Evolutionary conservation across 2,113 vertebrate species (phyloP), one percentile per base, ranked within the genome.

Genomic region (Dromaius novaehollandiae): DNA sequence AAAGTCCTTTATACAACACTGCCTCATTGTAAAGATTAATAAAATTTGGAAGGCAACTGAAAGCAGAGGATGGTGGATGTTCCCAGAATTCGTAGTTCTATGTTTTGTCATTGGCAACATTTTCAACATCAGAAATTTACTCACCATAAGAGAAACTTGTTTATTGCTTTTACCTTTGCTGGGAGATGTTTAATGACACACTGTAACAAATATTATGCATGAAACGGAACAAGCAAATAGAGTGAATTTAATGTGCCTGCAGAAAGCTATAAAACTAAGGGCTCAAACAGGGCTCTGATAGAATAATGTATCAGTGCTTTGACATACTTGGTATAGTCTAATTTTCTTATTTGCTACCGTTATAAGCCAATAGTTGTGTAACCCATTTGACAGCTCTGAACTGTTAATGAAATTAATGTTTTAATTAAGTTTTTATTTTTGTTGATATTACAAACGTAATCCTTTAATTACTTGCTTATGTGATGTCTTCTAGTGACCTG

Each of bases 31-130:
- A 92, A 84, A 77, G 42, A 46, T 32, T 0, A 95, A 36, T 64
- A 76, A 75, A 79, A 79, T 20, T 32, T 77, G 30, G 25, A 87
- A 65, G 40, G 36, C 9, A 14, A 16, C 6, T 75, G 48, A 74
- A 90, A 77, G 9, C 5, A 13, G 50, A 46, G n/a, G 55, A 8
- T 1, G 0, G 19, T 71, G 15, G 21, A 40, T 2, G 1, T 61
- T 86, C 36, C 25, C 17, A 64, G 25, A n/a, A 30, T 18, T 70
- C 9, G 1, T 1, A 70, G 13, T 12, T 11, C 8, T 91, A 16
- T 87, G 16, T 50, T 84, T 74, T 82, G 32, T 30, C 46, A 2
- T 20, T 93, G 60, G 20, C 21, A 56, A 56, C 55, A 30, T 86
- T 81, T 93, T 86, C 69, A 90, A 24, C 28, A 51, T 32, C 70